Evolutionary conservation across 2,797 vertebrate genomes (phyloP).

Genomic region (Zalophus californianus): DNA sequence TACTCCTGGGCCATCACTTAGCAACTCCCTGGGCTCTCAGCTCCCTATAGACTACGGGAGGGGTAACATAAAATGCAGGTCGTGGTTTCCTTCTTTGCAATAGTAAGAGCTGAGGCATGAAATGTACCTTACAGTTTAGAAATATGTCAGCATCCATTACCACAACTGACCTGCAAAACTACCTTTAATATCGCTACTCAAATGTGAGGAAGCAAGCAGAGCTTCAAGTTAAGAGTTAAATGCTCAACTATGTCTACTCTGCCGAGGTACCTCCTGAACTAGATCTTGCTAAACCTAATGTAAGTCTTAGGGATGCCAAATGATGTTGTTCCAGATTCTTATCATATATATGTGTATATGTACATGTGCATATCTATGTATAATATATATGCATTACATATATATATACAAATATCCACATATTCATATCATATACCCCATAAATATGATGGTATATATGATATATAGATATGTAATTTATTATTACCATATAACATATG

Average conservation of each 20-base stretch:
- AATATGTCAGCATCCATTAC: not conserved
- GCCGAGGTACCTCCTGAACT: not conserved
- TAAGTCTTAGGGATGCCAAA: not conserved
- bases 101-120: not conserved
- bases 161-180: not conserved
- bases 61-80: not conserved
- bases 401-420: not conserved
- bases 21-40: not conserved
- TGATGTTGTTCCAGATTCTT: not conserved
- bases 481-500: no score
- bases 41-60: not conserved
- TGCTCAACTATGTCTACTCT: not conserved
- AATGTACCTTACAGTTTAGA: not conserved
- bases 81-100: not conserved
- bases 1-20: not conserved
- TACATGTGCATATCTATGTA: not conserved
- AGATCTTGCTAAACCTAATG: not conserved
- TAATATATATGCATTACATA: not conserved
- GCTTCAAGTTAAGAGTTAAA: not conserved
- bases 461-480: not conserved
- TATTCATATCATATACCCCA: not conserved
- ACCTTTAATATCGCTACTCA: not conserved
- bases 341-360: not conserved
- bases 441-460: not conserved
- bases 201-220: not conserved